Percentiles rank a stretch among this genome's conserved stretches.
These are phyloP conservation scores for Aplysina aerophoba DNA, from an alignment of 37 sponge, comb jelly and placozoan genomes.

Conservation along the genomic window DNA sequence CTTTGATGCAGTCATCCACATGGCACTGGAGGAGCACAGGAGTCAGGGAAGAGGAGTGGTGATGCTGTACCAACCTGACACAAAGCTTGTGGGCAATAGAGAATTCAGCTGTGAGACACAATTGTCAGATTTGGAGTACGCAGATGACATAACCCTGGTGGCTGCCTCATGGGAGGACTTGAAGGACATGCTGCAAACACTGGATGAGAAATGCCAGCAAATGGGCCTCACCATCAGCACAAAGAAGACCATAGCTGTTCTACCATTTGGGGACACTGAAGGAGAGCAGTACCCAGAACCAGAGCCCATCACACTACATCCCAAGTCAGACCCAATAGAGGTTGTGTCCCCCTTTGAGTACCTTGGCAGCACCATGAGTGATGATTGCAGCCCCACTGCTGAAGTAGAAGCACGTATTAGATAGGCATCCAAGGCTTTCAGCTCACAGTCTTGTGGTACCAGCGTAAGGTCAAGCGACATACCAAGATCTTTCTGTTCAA, in stretches of 20 bases:
- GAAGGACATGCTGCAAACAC: no score
- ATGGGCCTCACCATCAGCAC: no score
- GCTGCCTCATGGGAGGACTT: no score
- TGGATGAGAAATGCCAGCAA: no score
- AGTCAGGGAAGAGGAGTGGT: conserved; percentile 2
- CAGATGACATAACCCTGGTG: no score
- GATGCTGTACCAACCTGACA: not conserved
- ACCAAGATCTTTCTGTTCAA: conserved; percentile 2
- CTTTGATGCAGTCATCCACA: no score
- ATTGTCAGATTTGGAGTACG: no score
- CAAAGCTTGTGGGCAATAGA: no score
- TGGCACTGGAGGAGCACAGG: not conserved
- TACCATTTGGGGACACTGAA: no score
- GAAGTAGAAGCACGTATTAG: conserved; percentile 53
- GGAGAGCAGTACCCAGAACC: not conserved
- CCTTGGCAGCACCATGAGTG: conserved; percentile 44
- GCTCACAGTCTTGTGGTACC: not conserved
- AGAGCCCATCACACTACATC: not conserved
- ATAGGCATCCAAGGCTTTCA: not conserved
- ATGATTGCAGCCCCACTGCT: conserved; percentile 53
- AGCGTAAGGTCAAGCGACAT: not conserved
- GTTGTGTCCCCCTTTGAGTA: conserved; percentile 6
- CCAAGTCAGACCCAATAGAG: not conserved
- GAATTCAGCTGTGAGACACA: no score
- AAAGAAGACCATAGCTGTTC: no score